Evolutionary conservation across 2,113 vertebrate species (phyloP), one percentile per base, ranked within the genome.

Genomic region (Prietella phreatophila): DNA sequence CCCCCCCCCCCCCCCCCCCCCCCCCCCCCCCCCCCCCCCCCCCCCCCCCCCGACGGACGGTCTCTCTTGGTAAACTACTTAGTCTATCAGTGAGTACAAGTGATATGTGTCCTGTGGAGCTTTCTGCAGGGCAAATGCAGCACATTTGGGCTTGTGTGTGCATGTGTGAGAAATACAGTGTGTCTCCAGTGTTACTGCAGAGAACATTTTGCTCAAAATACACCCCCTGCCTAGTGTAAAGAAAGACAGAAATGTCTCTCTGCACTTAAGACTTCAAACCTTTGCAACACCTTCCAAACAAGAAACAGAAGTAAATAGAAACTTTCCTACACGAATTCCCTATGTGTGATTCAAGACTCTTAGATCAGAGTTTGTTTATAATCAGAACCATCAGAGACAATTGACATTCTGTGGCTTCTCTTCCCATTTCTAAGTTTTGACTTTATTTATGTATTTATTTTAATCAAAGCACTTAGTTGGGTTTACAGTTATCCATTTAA

Each of bases 181-280:
- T 39, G 17, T 10, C 33, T 39, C 19, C 7, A 36, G 17, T 73
- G 69, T 73, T 73, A 73, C 7, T 73, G 69, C 33, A 39, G 39
- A 65, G 39, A 50, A 86, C n/a, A 86, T 65, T 86, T 75, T 79
- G 85, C 75, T 79, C n/a, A 55, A 79, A 65, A 58, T 79, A 58
- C 56, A 86, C 85, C 85, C 85, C 85, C 85, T 86, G 58, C 85
- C 42, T 79, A 60, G 85, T 79, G 60, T 61, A 53, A 47, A 79
- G n/a, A 76, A 42, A 85, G 84, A 25, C 33, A 55, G 14, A 78
- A 76, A 63, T 78, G 73, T 60, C 58, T 56, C 36, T 17, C 55
- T 60, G 55, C 69, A 25, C 53, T 85, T 36, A 76, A 22, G 14
- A 56, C 39, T 63, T 60, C 42, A 42, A 39, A 39, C 69, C 33